Percentiles rank a stretch among this genome's conserved stretches.
These are phyloP conservation scores for Linepithema humile DNA, from an alignment of 1,140 invertebrate species.

Conservation along the genomic window DNA sequence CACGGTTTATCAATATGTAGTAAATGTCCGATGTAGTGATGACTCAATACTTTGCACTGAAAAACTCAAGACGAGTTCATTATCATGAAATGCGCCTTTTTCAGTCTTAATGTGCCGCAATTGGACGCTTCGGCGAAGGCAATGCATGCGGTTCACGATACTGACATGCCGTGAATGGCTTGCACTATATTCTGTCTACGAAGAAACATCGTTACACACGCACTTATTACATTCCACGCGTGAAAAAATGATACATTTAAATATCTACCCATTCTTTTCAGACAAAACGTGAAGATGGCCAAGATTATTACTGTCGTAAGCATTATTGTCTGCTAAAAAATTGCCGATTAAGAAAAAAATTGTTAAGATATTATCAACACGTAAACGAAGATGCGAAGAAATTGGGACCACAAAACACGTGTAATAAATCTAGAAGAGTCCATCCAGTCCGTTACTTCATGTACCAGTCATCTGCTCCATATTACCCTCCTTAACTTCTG, in stretches of 20 bases:
- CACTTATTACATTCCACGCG: conserved; percentile 89
- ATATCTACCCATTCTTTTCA: conserved; percentile 91
- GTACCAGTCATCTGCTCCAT: conserved; percentile 86
- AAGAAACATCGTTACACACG: conserved; percentile 86
- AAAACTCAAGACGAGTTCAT: conserved; percentile 87
- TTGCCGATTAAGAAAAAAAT: conserved; percentile 74
- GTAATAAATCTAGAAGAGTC: conserved; percentile 70
- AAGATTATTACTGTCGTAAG: conserved; percentile 89
- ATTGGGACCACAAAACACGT: conserved; percentile 86
- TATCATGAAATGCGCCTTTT: conserved; percentile 86
- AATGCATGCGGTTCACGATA: conserved; percentile 89
- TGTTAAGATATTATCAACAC: neutral
- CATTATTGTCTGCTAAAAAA: conserved; percentile 89
- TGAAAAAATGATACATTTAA: conserved; percentile 86
- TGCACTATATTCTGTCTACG: conserved; percentile 91
- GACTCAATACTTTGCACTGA: conserved; percentile 87
- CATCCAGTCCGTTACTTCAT: conserved; percentile 84
- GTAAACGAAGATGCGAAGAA: conserved; percentile 83
- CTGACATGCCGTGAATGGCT: conserved; percentile 89
- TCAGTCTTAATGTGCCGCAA: conserved; percentile 86
- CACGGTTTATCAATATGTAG: too few species aligned
- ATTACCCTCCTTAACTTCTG: conserved; percentile 85
- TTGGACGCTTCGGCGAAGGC: conserved; percentile 87
- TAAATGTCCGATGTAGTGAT: too few species aligned
- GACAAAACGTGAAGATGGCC: conserved; percentile 90